Evolutionary conservation across 2,113 vertebrate species (phyloP).

Genomic region (Plecotus auritus): DNA sequence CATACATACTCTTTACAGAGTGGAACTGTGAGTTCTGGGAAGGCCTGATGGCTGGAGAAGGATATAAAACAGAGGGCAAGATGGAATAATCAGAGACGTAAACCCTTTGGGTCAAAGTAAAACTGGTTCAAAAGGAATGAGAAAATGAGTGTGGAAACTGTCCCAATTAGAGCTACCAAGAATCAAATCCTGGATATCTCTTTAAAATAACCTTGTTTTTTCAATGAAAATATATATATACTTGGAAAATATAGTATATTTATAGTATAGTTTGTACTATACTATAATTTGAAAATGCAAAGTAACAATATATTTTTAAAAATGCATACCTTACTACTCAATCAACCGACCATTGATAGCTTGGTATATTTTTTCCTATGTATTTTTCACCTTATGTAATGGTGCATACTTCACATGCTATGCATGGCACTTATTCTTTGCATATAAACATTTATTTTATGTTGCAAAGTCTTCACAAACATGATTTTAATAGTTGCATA

Average conservation of each 20-base stretch:
- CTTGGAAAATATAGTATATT: too few species aligned
- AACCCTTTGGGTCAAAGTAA: not conserved
- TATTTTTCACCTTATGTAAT: not conserved
- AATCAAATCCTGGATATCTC: not conserved
- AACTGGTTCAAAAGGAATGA: not conserved
- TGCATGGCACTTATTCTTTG: not conserved
- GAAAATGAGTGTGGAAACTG: not conserved
- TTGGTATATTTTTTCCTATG: not conserved
- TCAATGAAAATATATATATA: not conserved
- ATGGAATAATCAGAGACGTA: not conserved
- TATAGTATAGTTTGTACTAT: not conserved
- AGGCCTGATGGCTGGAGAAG: not conserved
- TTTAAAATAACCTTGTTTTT: not conserved
- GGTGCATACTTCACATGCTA: not conserved
- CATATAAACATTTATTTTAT: not conserved
- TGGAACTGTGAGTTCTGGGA: not conserved
- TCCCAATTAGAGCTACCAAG: not conserved
- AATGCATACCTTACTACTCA: not conserved
- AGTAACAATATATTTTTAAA: not conserved
- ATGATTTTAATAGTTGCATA: not conserved
- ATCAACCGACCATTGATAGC: not conserved
- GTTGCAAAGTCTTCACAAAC: not conserved
- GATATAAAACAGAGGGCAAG: not conserved
- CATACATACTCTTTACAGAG: not conserved
- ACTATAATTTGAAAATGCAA: constrained; percentile 17